Evolutionary conservation across 2,888 invertebrate genomes (phyloP), one percentile per base, ranked within the genome.

Genomic region (Prosapia bicincta): DNA sequence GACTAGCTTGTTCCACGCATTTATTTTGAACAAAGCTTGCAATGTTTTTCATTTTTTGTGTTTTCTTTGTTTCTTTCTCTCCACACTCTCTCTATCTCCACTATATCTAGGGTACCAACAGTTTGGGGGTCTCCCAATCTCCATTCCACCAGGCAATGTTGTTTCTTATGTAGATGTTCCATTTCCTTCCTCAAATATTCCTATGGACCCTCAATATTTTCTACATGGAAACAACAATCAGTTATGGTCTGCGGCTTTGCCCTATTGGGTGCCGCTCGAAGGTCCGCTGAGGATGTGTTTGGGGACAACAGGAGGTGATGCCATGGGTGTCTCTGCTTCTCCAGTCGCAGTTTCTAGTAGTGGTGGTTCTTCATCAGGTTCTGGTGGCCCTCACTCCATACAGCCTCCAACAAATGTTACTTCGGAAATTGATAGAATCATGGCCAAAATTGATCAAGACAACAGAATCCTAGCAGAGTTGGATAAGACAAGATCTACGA

Each of bases 391-490:
- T 0, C 66, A 68, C 74, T 71, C 70, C 66, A 65, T 72, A 10
- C 69, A 72, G 13, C 78, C 78, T 67, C 78, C 78, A 54, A 83
- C 79, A 84, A 83, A 77, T 81, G 82, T 81, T 84, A 80, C 87
- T 81, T 84, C 85, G 82, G 96, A 96, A 87, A 96, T 96, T 84
- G 96, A 96, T 86, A 90, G 95, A 83, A 95, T 97, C 85, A 96
- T 97, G 94, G 96, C 96, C 81, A 96, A 96, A 88, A 95, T 97
- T 83, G 96, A 96, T 86, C 96, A 96, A 84, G 89, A 89, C 87
- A 93, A 93, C 87, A 89, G 94, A 82, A 93, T 96, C 82, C 88
- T 96, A 83, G 96, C 96, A 80, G 96, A 97, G 84, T 87, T 96
- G 83, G 96, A 97, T 85, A 94, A 94, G 85, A 91, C 92, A 81